A percentile compares a stretch with the other conserved stretches of the same genome.
Conservation (phyloP, 1,140 invertebrate species). For the Rhyacophila brunnea region DNA sequence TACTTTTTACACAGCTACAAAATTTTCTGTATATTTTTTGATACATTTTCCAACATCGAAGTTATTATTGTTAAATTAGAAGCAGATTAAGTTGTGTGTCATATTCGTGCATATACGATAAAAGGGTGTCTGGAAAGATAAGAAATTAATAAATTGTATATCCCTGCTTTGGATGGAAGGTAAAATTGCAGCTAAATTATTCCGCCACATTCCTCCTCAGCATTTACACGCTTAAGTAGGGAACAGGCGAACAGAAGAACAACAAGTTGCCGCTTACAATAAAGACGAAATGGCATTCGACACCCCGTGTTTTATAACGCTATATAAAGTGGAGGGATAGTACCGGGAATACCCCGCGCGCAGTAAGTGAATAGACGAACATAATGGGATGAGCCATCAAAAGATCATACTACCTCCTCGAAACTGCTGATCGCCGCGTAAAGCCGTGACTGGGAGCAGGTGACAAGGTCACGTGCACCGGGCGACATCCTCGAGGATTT, state of each 20-base stretch:
- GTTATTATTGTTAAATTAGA: too few relatives aligned
- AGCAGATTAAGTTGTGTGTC: too few relatives aligned
- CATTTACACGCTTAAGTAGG: conserved; percentile 7
- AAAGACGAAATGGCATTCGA: conserved; percentile 23
- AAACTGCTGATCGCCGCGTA: conserved; percentile 26
- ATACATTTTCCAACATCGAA: too few relatives aligned
- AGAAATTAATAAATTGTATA: too few relatives aligned
- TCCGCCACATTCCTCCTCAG: conserved; percentile 25
- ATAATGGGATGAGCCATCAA: conserved; percentile 36
- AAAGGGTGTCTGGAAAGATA: too few relatives aligned
- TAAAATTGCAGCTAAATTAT: conserved; percentile 27
- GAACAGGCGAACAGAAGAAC: conserved; percentile 1
- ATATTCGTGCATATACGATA: too few relatives aligned
- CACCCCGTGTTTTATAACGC: conserved; percentile 35
- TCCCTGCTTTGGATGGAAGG: too few relatives aligned
- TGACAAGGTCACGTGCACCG: conserved; percentile 27
- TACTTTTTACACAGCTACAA: too few relatives aligned
- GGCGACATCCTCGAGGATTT: too few relatives aligned
- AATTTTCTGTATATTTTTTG: too few relatives aligned
- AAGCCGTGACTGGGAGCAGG: conserved; percentile 18
- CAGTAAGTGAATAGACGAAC: conserved; percentile 24
- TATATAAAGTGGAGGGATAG: conserved; percentile 23
- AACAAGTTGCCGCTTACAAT: conserved; percentile 24
- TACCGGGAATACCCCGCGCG: conserved; percentile 2
- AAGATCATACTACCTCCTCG: conserved; percentile 19